Evolutionary conservation across 2,888 invertebrate genomes (phyloP).

Genomic region (Invenusta paracnida): DNA sequence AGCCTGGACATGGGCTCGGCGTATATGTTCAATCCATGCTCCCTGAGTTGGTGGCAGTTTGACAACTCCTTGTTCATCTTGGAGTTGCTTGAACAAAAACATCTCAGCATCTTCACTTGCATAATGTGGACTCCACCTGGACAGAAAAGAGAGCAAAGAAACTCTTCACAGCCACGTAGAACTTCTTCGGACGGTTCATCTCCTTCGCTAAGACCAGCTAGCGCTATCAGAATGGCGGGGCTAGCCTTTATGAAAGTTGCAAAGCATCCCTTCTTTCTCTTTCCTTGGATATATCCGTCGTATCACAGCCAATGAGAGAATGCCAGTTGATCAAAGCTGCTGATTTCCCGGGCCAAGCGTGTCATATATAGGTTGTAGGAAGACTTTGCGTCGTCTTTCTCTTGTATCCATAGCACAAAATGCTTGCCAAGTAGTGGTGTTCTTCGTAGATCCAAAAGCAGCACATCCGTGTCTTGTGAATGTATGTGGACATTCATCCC

Average conservation of each 20-base stretch:
- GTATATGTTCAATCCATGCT: too few relatives aligned
- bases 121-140: too few relatives aligned
- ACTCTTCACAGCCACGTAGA: neutral
- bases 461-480: neutral
- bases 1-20: too few relatives aligned
- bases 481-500: too few relatives aligned
- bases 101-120: too few relatives aligned
- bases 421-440: neutral
- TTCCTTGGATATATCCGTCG: neutral
- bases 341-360: neutral
- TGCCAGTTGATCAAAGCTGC: neutral
- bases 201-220: neutral
- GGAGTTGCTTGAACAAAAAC: too few relatives aligned
- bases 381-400: neutral
- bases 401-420: neutral
- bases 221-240: neutral
- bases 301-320: constrained; percentile 8
- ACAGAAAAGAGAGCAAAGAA: too few relatives aligned
- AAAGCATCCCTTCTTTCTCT: neutral
- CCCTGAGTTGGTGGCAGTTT: too few relatives aligned
- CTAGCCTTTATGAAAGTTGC: neutral
- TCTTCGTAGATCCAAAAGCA: neutral
- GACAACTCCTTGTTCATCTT: too few relatives aligned
- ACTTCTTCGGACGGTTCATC: neutral
- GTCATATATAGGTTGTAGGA: neutral